Percentiles rank a stretch among this genome's conserved stretches.
These are phyloP conservation scores for Patiria miniata DNA, from an alignment of 35 echinoderm and acorn worm genomes.

Conservation along the genomic window DNA sequence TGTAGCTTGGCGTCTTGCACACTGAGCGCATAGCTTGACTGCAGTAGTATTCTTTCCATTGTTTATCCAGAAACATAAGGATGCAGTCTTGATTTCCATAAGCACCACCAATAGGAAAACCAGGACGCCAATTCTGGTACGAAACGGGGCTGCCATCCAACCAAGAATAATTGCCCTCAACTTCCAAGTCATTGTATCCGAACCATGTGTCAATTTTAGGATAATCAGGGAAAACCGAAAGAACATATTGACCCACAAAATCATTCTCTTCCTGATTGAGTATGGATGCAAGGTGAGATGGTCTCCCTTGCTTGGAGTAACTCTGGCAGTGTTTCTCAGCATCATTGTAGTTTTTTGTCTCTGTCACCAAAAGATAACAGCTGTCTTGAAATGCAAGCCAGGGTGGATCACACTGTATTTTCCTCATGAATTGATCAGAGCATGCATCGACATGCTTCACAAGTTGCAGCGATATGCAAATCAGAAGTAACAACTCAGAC, in stretches of 20 bases:
- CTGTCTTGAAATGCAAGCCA: slow-evolving; percentile 13
- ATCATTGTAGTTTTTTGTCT: background rate
- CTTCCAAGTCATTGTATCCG: background rate
- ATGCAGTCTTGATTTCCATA: too few relatives aligned
- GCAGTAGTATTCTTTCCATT: too few relatives aligned
- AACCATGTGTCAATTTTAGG: too few relatives aligned
- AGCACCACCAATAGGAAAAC: background rate
- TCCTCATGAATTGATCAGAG: too few relatives aligned
- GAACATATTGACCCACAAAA: background rate
- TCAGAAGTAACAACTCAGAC: too few relatives aligned
- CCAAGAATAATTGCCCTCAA: background rate
- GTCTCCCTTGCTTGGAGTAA: background rate
- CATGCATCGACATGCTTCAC: too few relatives aligned
- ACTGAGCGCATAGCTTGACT: too few relatives aligned
- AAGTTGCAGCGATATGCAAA: too few relatives aligned
- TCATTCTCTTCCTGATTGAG: slow-evolving; percentile 19
- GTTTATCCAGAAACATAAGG: too few relatives aligned
- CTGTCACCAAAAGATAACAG: background rate
- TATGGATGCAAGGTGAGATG: slow-evolving; percentile 15
- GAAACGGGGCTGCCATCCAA: background rate
- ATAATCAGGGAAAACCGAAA: background rate
- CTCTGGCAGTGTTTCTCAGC: background rate
- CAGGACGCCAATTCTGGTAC: background rate
- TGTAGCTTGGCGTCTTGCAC: too few relatives aligned
- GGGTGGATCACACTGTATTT: background rate